Percentiles rank a stretch among this genome's conserved stretches.
Evolutionary conservation across 2,797 vertebrate species (phyloP).

Genomic region (Onychomys torridus): DNA sequence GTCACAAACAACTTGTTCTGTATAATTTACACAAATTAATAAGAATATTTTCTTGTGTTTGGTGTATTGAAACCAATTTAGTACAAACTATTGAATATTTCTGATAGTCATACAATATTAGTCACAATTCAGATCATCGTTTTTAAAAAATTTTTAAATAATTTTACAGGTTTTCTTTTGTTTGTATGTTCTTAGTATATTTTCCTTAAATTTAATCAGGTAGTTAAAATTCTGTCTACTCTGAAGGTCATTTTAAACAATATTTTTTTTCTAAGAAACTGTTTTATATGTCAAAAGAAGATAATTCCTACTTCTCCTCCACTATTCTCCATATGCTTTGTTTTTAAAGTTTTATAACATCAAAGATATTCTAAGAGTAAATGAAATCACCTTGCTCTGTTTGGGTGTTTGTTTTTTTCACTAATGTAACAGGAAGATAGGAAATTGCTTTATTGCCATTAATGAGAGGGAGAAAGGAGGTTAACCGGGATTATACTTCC

Average conservation of each 20-base stretch:
- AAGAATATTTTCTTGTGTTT: not conserved
- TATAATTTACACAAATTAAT: not conserved
- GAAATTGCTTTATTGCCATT: constrained; percentile 36
- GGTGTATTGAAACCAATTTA: not conserved
- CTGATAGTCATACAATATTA: not conserved
- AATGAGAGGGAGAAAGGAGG: not conserved
- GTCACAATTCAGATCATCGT: not conserved
- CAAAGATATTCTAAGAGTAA: not conserved
- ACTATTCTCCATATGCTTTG: not conserved
- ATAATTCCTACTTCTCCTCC: constrained; percentile 2
- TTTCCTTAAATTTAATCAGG: not conserved
- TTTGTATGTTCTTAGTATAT: not conserved
- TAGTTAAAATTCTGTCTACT: constrained; percentile 31
- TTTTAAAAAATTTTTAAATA: not conserved
- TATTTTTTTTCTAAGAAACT: constrained; percentile 27
- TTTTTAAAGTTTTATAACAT: constrained; percentile 46
- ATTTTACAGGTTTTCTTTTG: not conserved
- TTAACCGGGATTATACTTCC: constrained; percentile 33
- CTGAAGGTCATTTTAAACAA: constrained; percentile 57
- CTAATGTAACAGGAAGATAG: constrained; percentile 27
- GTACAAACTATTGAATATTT: constrained; percentile 14
- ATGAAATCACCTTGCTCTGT: not conserved
- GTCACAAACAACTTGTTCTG: not conserved
- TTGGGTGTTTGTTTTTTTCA: constrained; percentile 1
- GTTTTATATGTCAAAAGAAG: constrained; percentile 62